These are phyloP conservation scores for Plebejus melissa DNA, from an alignment of 2,888 invertebrate genomes.

Conservation along the genomic window DNA sequence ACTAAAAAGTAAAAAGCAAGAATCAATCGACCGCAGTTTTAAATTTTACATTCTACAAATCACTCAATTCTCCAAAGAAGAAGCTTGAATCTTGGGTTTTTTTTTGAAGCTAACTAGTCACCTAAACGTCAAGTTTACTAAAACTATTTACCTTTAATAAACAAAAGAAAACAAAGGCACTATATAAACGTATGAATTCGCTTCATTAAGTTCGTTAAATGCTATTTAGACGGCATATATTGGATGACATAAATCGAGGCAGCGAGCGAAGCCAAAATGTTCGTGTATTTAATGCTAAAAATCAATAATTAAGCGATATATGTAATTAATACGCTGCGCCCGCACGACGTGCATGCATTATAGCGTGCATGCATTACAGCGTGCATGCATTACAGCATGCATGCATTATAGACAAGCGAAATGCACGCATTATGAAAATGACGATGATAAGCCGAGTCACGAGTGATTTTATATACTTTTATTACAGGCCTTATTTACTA, in stretches of 20 bases:
- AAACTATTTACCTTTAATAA: not conserved
- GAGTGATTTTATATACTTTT: conserved; percentile 39
- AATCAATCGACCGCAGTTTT: too few species aligned
- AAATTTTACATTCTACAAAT: too few species aligned
- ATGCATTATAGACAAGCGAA: conserved; percentile 57
- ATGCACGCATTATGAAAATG: conserved; percentile 62
- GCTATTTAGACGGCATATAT: conserved; percentile 41
- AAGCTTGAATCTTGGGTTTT: too few species aligned
- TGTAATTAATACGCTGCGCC: conserved; percentile 69
- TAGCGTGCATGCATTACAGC: conserved; percentile 37
- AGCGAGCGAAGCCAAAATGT: conserved; percentile 48
- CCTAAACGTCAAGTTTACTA: not conserved
- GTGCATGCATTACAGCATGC: conserved; percentile 34
- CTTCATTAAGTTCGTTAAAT: conserved; percentile 33
- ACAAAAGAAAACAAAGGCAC: not conserved
- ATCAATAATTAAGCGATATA: conserved; percentile 76
- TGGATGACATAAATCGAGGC: conserved; percentile 45
- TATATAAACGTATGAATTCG: conserved; percentile 2
- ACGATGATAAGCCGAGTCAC: conserved; percentile 54
- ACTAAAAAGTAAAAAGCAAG: too few species aligned
- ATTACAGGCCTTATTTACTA: conserved; percentile 29
- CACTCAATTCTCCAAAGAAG: too few species aligned
- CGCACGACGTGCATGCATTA: conserved; percentile 48
- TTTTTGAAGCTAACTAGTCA: not conserved
- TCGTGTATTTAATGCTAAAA: conserved; percentile 69